Base-by-base conservation (phyloP, 2,888 invertebrate species). In the Theretra japonica region DNA sequence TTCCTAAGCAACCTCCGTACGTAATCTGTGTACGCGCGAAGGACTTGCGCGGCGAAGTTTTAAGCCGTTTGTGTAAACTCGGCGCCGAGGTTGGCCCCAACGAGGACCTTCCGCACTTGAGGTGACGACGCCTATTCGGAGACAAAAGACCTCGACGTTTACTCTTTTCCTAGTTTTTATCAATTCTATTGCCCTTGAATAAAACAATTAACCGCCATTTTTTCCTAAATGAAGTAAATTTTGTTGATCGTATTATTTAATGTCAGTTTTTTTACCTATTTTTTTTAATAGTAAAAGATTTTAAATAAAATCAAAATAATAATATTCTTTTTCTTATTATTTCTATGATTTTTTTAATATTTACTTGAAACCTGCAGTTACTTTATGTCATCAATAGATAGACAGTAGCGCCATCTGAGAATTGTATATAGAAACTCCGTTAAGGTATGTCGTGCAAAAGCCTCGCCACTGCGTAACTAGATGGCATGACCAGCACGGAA, bases 81-180 rank as follows among this genome's bases (percentile, higher is more conserved):
- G 77, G 78, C 75, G 72, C 75, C 83, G 86, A 87, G 86, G 87
- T 83, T 82, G 75, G 60, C 71, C 69, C 75, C 70, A 77, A 80
- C 82, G 80, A 85, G 86, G 84, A 88, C 89, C 89, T 92, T 92
- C 92, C 90, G 91, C 86, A 79, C 82, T 84, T 83, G 81, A 84
- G 85, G 86, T 88, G 89, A 90, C 90, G 85, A 82, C 80, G 83
- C 80, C 65, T 80, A 79, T 88, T 90, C 85, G 86, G 86, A 84
- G 86, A 90, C 88, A 90, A 85, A 82, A 90, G 90, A 86, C 90
- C 88, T 88, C 88, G 85, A 80, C 80, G 81, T 79, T 83, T 80
- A 83, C 83, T 88, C 84, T 90, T 92, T 93, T 92, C 92, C 91
- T 92, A 90, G 87, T 91, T 90, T 86, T 88, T 87, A 85, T 87